Evolutionary conservation across 2,888 invertebrate species (phyloP).

Genomic region (Lasiommata megera): DNA sequence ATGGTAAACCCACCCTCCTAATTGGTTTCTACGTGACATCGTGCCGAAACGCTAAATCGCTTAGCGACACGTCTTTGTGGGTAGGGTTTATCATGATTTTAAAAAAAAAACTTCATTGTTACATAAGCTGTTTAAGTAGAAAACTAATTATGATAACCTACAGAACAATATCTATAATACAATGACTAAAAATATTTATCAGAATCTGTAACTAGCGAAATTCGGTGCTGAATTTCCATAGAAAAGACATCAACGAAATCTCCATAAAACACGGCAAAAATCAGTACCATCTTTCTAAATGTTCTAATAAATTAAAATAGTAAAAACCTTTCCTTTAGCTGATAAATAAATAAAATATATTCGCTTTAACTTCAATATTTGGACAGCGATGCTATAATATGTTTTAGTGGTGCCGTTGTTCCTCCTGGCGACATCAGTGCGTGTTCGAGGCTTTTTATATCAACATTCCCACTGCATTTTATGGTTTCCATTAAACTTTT

Average conservation of each 20-base stretch:
- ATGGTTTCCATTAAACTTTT: conserved; percentile 31
- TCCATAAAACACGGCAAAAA: not conserved
- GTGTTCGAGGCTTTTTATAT: conserved; percentile 16
- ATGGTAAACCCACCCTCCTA: too few relatives aligned
- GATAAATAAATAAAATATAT: not conserved
- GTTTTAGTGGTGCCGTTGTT: conserved; percentile 2
- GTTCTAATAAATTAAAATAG: not conserved
- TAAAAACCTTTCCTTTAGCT: not conserved
- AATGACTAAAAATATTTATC: not conserved
- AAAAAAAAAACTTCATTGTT: too few relatives aligned
- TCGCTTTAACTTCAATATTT: not conserved
- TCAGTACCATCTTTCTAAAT: not conserved
- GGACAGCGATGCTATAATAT: not conserved
- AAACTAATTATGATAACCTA: too few relatives aligned
- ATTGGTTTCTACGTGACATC: too few relatives aligned
- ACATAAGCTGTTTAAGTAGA: too few relatives aligned
- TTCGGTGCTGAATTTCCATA: not conserved
- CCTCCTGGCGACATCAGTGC: conserved; percentile 11
- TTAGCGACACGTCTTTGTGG: too few relatives aligned
- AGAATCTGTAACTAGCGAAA: not conserved
- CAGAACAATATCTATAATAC: too few relatives aligned
- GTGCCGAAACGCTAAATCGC: too few relatives aligned
- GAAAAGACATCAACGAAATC: conserved; percentile 5
- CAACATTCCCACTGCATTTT: conserved; percentile 24
- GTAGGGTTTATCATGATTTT: too few relatives aligned